Conservation (phyloP, 1,140 invertebrate genomes). For the Heliconius hermathena region DNA sequence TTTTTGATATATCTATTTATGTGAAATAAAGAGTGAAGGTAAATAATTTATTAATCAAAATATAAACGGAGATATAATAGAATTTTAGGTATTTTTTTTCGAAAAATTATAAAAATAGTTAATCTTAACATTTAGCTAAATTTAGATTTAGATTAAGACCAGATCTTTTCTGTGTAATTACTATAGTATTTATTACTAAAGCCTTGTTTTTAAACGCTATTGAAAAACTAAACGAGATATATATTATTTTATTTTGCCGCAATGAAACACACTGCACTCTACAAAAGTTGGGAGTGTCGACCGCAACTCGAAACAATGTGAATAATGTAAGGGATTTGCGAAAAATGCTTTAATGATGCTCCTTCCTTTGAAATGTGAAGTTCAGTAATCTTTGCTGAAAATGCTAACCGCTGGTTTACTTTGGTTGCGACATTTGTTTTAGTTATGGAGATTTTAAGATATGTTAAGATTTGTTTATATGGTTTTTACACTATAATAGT, state of each 20-base stretch:
- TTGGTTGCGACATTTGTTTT: not conserved
- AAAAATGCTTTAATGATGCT: conserved; percentile 34
- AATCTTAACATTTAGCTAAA: no score
- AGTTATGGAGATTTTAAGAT: not conserved
- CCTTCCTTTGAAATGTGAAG: conserved; percentile 19
- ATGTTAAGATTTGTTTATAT: not conserved
- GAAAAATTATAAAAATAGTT: no score
- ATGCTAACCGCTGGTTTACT: not conserved
- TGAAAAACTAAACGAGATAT: not conserved
- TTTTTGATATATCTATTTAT: not conserved
- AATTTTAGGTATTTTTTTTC: not conserved
- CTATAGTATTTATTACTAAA: not conserved
- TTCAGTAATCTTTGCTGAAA: conserved; percentile 11
- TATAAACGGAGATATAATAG: no score
- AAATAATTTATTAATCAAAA: not conserved
- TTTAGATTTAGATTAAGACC: not conserved
- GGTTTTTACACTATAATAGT: not conserved
- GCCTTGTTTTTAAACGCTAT: not conserved
- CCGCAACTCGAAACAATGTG: conserved; percentile 27
- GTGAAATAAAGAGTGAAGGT: not conserved
- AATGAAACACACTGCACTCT: conserved; percentile 23
- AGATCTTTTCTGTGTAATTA: not conserved
- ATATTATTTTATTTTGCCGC: conserved; percentile 9
- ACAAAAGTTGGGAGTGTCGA: conserved; percentile 20
- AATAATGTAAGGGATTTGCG: conserved; percentile 36